Base-by-base conservation (phyloP, 37 sponge, comb jelly and placozoan genomes). In the Petrosia ficiformis region DNA sequence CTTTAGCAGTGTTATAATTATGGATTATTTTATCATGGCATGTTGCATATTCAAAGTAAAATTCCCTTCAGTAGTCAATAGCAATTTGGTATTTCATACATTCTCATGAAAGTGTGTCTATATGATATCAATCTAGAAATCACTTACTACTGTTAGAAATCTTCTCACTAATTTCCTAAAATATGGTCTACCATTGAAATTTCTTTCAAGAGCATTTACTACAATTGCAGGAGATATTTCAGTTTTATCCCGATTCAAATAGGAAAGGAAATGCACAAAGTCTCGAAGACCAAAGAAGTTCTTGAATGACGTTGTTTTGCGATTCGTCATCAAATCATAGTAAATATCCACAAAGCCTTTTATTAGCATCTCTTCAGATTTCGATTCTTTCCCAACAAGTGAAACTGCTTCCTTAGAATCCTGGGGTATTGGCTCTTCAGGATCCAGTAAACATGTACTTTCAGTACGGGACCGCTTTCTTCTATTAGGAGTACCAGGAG, bases 281-380 rank as follows among this genome's bases (percentile, higher is more conserved):
- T 93, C 94, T 40, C 94, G 83, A 48, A 93, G 69, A 34, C 94
- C 94, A 70, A 86, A 93, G 68, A 93, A 93, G 1, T n/a, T 42
- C 4, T 58, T 54, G 37, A 70, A 82, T 2, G 58, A 10, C n/a
- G 29, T n/a, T n/a, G n/a, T n/a, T n/a, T n/a, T n/a, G n/a, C n/a
- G 65, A 4, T 61, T 28, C 11, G 68, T 24, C 90, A 84, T 90
- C 74, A 80, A 19, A 19, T 48, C 14, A 8, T 48, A 8, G 14
- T 48, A 48, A 48, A 48, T 48, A 8, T 48, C 14, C 14, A 48
- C 14, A 48, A 48, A 48, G 54, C 54, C 54, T 5, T 61, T 29
- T 6, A 61, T 61, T 8, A 61, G 6, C 28, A n/a, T 11, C 5
- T 61, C 5, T 5, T 61, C 63, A 11, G 11, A 26, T n/a, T n/a